Base-by-base conservation (phyloP, 2,888 invertebrate species). In the Auanema freiburgensis region DNA sequence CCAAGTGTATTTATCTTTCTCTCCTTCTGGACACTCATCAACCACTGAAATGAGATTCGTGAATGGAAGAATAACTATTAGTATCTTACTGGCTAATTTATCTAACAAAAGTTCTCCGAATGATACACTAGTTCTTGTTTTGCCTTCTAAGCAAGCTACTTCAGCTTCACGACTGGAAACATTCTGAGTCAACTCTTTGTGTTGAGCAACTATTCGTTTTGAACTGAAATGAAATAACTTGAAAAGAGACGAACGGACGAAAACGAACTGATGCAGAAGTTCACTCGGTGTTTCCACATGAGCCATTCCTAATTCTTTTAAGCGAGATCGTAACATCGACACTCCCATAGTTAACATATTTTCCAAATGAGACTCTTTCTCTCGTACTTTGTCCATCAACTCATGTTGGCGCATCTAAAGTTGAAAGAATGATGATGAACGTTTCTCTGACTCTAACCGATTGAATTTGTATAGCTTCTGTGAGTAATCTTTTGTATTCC, bases 141-240 rank as follows among this genome's bases (percentile, higher is more conserved):
- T 67, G 5, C 63, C 57, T 41, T 74, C 72, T 14, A 72, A 63
- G 1, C 55, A n/a, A 3, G 65, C 63, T 6, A 66, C 61, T 16
- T 59, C 56, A 2, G 63, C 57, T 42, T 76, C 72, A 24, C 65
- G 23, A 10, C 54, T 18, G 1, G 70, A 55, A 6, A 71, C 66
- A 16, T 46, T 57, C 53, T 62, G 59, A 0, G 74, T 71, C 11
- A 76, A 58, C 24, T 65, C 66, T 43, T 76, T 76, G 61, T 79
- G 77, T 14, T 63, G 50, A 0, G 71, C 67, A 4, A 77, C 74
- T n/a, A 79, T 75, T 14, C 67, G 60, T 52, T 76, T 76, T 1
- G 75, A 73, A 6, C 75, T 71, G 40, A 56, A 62, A 50, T 5
- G 11, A 3, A 46, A 10, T 21, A 3, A 10, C 10, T 43, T 43